Percentiles rank a stretch among this genome's conserved stretches.
phyloP scores from a whole-genome alignment of 2,797 vertebrate genomes.

The Sus cebifrons region DNA sequence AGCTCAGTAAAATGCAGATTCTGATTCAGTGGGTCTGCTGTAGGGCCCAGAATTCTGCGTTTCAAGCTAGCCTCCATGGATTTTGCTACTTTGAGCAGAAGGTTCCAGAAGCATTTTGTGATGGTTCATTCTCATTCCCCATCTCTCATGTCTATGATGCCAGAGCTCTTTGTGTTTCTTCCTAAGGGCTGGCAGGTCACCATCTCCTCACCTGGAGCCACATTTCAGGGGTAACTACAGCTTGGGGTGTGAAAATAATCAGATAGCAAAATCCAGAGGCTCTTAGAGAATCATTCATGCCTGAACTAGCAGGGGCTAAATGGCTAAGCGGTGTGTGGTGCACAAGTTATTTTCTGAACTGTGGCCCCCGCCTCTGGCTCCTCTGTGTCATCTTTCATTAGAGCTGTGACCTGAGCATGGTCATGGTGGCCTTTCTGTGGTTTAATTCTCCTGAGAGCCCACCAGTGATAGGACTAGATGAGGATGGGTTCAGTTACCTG shows the following conservation, averaged over 20 bases:
- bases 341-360: background rate
- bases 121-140: background rate
- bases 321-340: accelerated
- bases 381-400: background rate
- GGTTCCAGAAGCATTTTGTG: background rate
- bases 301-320: too few species aligned
- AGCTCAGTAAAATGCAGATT: background rate
- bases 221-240: background rate
- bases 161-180: background rate
- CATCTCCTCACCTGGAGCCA: background rate
- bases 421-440: accelerated
- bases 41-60: background rate
- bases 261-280: background rate
- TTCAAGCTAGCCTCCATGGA: background rate
- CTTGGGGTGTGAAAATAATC: background rate
- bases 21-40: background rate
- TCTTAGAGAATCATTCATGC: background rate
- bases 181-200: background rate
- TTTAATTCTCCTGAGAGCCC: background rate
- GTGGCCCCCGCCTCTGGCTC: too few species aligned
- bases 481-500: background rate
- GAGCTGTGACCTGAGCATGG: background rate
- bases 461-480: background rate
- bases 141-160: background rate
- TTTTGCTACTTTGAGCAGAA: background rate